Base-by-base conservation (phyloP, 2,113 vertebrate species). In the Potamarius usumacintae region DNA sequence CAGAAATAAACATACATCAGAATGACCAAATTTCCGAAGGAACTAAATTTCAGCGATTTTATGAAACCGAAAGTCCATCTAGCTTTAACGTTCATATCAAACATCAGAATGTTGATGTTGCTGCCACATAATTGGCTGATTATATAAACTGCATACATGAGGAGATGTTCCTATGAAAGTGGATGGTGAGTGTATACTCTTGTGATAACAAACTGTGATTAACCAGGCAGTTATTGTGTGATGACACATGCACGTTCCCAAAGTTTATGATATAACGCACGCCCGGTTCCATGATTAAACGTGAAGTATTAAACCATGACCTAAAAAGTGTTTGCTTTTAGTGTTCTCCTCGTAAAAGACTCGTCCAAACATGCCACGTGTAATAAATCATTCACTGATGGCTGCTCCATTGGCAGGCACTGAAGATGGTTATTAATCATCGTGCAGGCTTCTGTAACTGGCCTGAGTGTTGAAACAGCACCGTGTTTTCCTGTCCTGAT, bases 311-410 rank as follows among this genome's bases (percentile, higher is more conserved):
- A 58, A 81, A 81, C 78, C 18, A 20, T 30, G 55, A 81, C 78
- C 78, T 30, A 5, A 80, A n/a, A 18, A 18, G 10, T 9, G 25
- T 80, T 58, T 80, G 27, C 55, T 62, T 82, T 60, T 85, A 85
- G 55, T 22, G 50, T 22, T 10, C 30, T 76, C 2, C 1, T 34
- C 60, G 18, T 60, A 85, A 76, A 6, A 7, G 27, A 22, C 25
- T 69, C 63, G n/a, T 42, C 30, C 20, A 12, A 77, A 5, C 27
- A 4, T 9, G 53, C 18, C 62, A 22, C 10, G n/a, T 78, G 52
- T 85, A 50, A 76, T 85, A 77, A 85, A 85, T 85, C 34, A 65
- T 63, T 77, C 67, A 34, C 79, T 60, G 34, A 82, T 27, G 85
- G 79, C 2, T 86, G 50, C 15, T 58, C 55, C 55, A 12, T 67